Conservation (phyloP, 2,888 invertebrate genomes). For the Crocallis elinguaria region DNA sequence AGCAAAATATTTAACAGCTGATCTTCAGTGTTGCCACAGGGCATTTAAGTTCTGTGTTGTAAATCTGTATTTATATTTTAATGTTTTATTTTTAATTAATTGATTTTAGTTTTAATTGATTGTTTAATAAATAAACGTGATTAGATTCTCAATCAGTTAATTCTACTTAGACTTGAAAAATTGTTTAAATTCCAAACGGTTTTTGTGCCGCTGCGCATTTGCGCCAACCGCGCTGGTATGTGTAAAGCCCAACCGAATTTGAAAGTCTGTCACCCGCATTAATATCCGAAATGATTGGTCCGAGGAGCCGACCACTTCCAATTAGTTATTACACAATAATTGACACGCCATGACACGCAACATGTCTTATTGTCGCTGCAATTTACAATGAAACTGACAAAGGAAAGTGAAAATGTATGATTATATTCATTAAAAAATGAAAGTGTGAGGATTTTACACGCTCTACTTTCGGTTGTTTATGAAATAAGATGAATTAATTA, state of each 20-base stretch:
- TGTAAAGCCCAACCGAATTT: slow-evolving; percentile 1
- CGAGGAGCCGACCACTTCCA: slow-evolving; percentile 5
- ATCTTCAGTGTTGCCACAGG: no score
- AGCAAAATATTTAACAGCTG: no score
- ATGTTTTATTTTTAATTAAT: no score
- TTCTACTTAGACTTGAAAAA: neutral
- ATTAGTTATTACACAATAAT: slow-evolving; percentile 20
- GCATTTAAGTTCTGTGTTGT: no score
- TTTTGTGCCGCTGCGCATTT: neutral
- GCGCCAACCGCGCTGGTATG: neutral
- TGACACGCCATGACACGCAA: slow-evolving; percentile 15
- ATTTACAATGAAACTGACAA: slow-evolving; percentile 10
- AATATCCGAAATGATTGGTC: slow-evolving; percentile 24
- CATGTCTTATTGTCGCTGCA: slow-evolving; percentile 1
- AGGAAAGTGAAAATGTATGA: slow-evolving; percentile 23
- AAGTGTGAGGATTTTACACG: slow-evolving; percentile 25
- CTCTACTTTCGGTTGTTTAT: slow-evolving; percentile 13
- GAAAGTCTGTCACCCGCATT: slow-evolving; percentile 23
- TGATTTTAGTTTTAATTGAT: no score
- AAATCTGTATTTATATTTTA: no score
- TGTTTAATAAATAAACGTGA: no score
- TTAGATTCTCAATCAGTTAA: no score
- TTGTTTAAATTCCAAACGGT: neutral
- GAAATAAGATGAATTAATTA: slow-evolving; percentile 14
- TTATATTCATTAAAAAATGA: slow-evolving; percentile 26